phyloP scores from a whole-genome alignment of 2,888 invertebrate species.

The Chirona hameri region DNA sequence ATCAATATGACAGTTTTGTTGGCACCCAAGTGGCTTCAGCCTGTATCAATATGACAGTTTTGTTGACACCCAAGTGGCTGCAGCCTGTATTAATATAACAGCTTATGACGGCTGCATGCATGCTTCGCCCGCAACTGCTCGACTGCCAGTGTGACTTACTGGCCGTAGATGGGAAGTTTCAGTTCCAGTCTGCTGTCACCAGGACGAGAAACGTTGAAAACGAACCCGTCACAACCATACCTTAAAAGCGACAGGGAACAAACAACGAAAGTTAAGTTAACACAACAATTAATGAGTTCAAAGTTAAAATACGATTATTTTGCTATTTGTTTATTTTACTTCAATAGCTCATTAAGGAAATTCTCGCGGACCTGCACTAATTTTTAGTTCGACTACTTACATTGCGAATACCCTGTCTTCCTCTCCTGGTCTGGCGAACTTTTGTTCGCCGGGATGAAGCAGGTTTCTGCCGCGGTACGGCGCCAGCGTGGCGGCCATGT shows the following conservation, averaged over 20 bases:
- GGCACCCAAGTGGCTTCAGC: no score
- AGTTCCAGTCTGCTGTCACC: background rate
- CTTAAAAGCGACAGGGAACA: background rate
- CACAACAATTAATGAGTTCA: no score
- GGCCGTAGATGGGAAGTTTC: background rate
- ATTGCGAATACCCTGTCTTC: background rate
- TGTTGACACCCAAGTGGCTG: no score
- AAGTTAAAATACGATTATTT: no score
- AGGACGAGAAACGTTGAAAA: background rate
- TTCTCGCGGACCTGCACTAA: background rate
- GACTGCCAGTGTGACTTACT: background rate
- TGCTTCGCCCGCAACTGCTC: no score
- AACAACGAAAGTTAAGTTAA: no score
- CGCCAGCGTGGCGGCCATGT: conserved; percentile 39
- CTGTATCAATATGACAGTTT: no score
- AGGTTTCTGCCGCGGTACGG: conserved; percentile 39
- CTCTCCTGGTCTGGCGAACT: background rate
- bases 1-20: no score
- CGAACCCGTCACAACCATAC: conserved; percentile 7
- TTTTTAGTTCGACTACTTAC: background rate
- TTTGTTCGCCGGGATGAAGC: conserved; percentile 30
- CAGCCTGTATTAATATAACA: no score
- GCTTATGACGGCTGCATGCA: no score
- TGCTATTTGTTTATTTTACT: no score
- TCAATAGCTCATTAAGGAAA: no score